Conservation (phyloP, 2,888 invertebrate species). For the Heterodera filipjevi region DNA sequence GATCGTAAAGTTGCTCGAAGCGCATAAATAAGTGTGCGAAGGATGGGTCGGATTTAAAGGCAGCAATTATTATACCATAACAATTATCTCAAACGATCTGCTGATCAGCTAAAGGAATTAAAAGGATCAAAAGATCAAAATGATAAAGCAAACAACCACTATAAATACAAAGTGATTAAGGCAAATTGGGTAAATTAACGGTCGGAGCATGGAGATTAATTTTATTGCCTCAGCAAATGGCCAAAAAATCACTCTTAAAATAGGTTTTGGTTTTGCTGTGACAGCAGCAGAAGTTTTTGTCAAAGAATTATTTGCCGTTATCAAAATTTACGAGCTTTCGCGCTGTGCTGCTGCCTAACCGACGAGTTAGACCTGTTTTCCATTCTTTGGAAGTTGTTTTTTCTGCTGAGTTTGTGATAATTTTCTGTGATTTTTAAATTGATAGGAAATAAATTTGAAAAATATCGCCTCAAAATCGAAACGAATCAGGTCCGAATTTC, state of each 20-base stretch:
- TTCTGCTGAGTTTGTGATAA: neutral
- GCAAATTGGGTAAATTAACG: too few species aligned
- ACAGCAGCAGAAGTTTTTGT: neutral
- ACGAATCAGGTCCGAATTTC: neutral
- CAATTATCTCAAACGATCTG: neutral
- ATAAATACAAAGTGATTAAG: too few species aligned
- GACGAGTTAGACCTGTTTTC: too few species aligned
- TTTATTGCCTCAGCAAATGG: neutral
- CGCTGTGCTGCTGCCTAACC: neutral
- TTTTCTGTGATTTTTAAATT: neutral
- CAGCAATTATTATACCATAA: neutral
- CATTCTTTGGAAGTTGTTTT: too few species aligned
- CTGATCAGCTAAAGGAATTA: too few species aligned
- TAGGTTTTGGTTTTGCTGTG: neutral
- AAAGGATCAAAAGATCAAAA: too few species aligned
- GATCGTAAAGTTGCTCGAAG: constrained; percentile 1
- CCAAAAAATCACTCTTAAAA: neutral
- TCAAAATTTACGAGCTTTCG: neutral
- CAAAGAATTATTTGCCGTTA: neutral
- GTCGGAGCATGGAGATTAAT: too few species aligned
- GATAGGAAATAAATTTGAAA: neutral
- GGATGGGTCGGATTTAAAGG: neutral
- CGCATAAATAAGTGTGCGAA: neutral
- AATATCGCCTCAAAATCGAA: neutral
- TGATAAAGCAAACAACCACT: too few species aligned